These are phyloP conservation scores for Lucilia sericata DNA, from an alignment of 1,140 invertebrate genomes.

Conservation along the genomic window DNA sequence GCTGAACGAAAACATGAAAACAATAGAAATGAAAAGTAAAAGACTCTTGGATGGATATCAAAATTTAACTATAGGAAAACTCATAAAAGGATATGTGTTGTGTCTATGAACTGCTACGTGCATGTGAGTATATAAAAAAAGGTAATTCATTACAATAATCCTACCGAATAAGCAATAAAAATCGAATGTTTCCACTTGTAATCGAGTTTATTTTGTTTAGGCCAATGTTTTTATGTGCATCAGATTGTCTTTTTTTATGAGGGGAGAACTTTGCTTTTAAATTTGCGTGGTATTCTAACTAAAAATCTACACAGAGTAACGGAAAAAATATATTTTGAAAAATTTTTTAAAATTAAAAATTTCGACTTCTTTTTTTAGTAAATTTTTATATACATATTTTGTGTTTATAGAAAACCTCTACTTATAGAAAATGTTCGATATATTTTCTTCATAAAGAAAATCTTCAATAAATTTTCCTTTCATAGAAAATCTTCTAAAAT, in stretches of 20 bases:
- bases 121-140: conserved; percentile 33
- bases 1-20: background rate
- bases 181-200: conserved; percentile 54
- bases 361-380: too few relatives aligned
- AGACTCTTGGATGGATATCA: background rate
- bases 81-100: background rate
- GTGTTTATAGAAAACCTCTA: too few relatives aligned
- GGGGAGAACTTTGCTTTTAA: background rate
- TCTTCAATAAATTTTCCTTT: too few relatives aligned
- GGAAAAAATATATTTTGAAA: too few relatives aligned
- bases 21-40: conserved; percentile 28
- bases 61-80: background rate
- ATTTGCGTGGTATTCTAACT: background rate
- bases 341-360: too few relatives aligned
- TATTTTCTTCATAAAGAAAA: too few relatives aligned
- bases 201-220: conserved; percentile 23
- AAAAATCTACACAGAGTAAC: too few relatives aligned
- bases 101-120: background rate
- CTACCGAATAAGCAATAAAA: conserved; percentile 67
- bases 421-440: too few relatives aligned
- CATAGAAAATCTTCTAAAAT: too few relatives aligned
- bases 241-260: background rate
- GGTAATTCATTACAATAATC: conserved; percentile 68
- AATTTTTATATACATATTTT: too few relatives aligned
- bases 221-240: background rate